These are phyloP conservation scores for Drepana falcataria DNA, from an alignment of 2,888 invertebrate genomes.

Conservation along the genomic window DNA sequence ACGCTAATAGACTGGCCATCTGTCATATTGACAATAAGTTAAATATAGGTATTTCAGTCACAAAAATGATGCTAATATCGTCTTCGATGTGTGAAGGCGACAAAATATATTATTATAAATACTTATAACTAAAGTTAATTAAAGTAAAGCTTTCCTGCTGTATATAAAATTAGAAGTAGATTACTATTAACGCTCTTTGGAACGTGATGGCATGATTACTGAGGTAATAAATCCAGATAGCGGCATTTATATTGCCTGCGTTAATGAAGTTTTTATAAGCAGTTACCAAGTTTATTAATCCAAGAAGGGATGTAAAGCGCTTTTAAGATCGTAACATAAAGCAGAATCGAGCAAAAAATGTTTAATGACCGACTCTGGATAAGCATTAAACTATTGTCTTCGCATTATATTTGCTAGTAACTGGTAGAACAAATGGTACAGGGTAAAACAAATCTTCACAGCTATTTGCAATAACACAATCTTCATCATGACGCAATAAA, in stretches of 20 bases:
- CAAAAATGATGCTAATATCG: too few species aligned
- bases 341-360: conserved; percentile 19
- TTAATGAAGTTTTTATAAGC: conserved; percentile 52
- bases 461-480: too few species aligned
- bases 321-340: conserved; percentile 34
- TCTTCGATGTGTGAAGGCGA: too few species aligned
- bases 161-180: conserved; percentile 33
- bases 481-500: too few species aligned
- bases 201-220: conserved; percentile 50
- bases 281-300: conserved; percentile 45
- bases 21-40: too few species aligned
- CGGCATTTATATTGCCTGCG: conserved; percentile 37
- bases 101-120: too few species aligned
- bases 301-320: conserved; percentile 34
- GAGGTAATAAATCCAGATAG: conserved; percentile 48
- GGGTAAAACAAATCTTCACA: too few species aligned
- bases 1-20: too few species aligned
- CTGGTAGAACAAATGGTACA: too few species aligned
- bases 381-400: neutral
- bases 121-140: conserved; percentile 18
- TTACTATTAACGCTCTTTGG: conserved; percentile 38
- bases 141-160: conserved; percentile 20
- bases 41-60: too few species aligned
- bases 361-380: conserved; percentile 8
- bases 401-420: neutral